These are phyloP conservation scores for Dichetophora obliterata DNA, from an alignment of 2,888 invertebrate genomes.

Conservation along the genomic window DNA sequence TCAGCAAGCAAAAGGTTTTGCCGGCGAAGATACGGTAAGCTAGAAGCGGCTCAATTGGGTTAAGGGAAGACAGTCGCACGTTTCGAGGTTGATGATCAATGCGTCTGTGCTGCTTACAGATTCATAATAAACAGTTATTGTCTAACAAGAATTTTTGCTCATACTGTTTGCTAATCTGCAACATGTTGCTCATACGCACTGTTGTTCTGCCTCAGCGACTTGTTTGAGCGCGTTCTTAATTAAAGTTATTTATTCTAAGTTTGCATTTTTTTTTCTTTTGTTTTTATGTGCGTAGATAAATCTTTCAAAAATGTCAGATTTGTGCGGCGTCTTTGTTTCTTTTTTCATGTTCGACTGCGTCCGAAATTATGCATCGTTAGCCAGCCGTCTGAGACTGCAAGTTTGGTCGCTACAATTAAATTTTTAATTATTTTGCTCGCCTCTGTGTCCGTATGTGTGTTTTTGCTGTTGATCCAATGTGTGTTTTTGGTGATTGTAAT, in stretches of 20 bases:
- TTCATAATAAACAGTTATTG: neutral
- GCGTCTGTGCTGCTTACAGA: neutral
- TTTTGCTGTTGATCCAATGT: too few relatives aligned
- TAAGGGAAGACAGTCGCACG: slow-evolving; percentile 14
- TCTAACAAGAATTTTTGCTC: neutral
- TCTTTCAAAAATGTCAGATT: slow-evolving; percentile 7
- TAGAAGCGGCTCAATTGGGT: slow-evolving; percentile 22
- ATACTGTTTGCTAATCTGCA: neutral
- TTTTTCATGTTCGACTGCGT: slow-evolving; percentile 13
- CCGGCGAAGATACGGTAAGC: neutral
- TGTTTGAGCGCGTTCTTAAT: too few relatives aligned
- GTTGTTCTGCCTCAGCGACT: neutral
- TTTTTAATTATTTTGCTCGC: too few relatives aligned
- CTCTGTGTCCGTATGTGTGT: too few relatives aligned
- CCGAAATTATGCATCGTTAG: slow-evolving; percentile 18
- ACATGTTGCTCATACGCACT: slow-evolving; percentile 15
- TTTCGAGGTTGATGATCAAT: neutral
- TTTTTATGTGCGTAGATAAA: neutral
- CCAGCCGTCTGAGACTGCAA: neutral
- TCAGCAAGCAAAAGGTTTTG: neutral
- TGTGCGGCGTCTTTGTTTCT: slow-evolving; percentile 1
- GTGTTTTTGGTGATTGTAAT: too few relatives aligned
- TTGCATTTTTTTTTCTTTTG: neutral
- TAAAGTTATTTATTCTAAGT: too few relatives aligned
- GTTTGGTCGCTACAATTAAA: too few relatives aligned